phyloP scores from a whole-genome alignment of 2,113 vertebrate genomes.

The Cochlearius cochlearius region DNA sequence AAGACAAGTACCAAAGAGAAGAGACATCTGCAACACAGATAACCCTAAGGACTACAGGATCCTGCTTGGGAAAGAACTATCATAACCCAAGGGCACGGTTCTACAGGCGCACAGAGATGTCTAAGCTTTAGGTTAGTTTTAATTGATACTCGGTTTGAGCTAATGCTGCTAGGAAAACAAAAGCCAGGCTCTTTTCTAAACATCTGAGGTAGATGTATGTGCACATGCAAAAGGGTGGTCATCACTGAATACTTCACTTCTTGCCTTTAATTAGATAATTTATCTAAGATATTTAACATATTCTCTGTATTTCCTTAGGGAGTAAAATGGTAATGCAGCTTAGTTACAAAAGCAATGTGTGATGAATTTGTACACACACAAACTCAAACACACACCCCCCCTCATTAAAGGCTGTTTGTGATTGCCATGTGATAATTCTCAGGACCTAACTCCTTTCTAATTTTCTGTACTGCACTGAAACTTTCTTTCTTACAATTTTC shows the following conservation, averaged over 20 bases:
- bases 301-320: not conserved
- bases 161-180: not conserved
- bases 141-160: not conserved
- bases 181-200: not conserved
- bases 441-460: not conserved
- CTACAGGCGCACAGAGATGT: not conserved
- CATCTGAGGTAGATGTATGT: not conserved
- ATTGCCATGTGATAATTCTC: not conserved
- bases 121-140: not conserved
- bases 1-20: conserved; percentile 7
- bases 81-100: conserved; percentile 6
- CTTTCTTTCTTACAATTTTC: not conserved
- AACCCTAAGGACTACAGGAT: conserved; percentile 32
- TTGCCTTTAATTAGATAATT: not conserved
- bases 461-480: not conserved
- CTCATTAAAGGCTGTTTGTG: not conserved
- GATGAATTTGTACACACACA: not conserved
- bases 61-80: not conserved
- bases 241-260: not conserved
- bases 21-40: conserved; percentile 31
- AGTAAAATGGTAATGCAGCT: not conserved
- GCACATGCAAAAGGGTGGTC: not conserved
- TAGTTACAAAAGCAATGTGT: not conserved
- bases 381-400: not conserved
- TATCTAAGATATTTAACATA: not conserved